Base-by-base conservation (phyloP, 2,797 vertebrate genomes). In the Leptoclinus maculatus region DNA sequence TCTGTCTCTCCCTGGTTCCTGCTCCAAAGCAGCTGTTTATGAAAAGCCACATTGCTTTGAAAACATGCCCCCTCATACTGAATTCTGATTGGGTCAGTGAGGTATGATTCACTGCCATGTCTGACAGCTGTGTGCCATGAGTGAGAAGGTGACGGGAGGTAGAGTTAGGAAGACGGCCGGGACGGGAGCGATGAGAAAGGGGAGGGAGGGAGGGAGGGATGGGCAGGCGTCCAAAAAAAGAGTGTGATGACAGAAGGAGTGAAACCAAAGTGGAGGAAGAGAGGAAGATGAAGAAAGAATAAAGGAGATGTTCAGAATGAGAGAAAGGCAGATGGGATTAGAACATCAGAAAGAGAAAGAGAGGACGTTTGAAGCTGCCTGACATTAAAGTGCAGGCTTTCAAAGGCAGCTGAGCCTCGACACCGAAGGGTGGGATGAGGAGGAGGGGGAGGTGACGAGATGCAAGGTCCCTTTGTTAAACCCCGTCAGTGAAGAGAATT, bases 11-110 rank as follows among this genome's bases (percentile, higher is more conserved):
- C n/a, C 23, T 45, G 51, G 57, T 82, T 83, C 83, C 79, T 83
- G 79, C 79, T 80, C 76, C 65, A 66, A 57, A 86, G 69, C 84
- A 82, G 84, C 82, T 82, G 71, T 80, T 88, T 70, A 74, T 41
- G 76, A 76, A 74, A 27, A 62, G 65, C 76, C 59, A 73, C 86
- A 65, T 47, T 2, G 8, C 79, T 88, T 72, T 82, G 64, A 88
- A 83, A 70, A 84, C 63, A 73, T 71, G 47, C 69, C 49, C 51
- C 49, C 73, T 83, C 45, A 82, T 69, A 32, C 75, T 69, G 74
- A 83, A 83, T 87, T 82, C 79, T 81, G 87, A 88, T 83, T 71
- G 89, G 83, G 66, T 86, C 76, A 19, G 60, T 66, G 78, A 7
- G 71, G 85, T 87, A 63, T 47, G 60, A 85, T 76, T 86, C 83